These are phyloP conservation scores for Heteromormyrus szaboi DNA, from an alignment of 2,797 vertebrate genomes.

Conservation along the genomic window DNA sequence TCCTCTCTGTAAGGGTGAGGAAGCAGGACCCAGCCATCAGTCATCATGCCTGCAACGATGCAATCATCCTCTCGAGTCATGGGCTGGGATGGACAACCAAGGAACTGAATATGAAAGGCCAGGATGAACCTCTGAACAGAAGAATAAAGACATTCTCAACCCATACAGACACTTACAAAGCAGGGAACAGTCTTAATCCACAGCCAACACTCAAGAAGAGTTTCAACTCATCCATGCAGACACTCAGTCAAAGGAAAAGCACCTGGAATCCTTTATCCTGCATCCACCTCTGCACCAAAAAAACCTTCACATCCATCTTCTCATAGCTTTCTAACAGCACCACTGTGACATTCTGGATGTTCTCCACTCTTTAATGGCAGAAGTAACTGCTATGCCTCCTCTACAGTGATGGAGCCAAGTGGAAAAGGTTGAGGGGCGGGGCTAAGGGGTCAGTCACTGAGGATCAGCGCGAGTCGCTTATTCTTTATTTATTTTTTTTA, in stretches of 20 bases:
- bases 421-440: background rate
- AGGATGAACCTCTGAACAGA: background rate
- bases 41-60: background rate
- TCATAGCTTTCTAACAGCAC: background rate
- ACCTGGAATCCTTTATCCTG: background rate
- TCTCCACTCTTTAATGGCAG: background rate
- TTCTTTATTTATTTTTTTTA: slow-evolving; percentile 37
- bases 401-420: background rate
- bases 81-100: background rate
- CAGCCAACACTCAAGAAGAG: background rate
- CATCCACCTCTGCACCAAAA: background rate
- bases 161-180: slow-evolving; percentile 26
- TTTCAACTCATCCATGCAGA: background rate
- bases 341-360: background rate
- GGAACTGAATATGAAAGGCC: slow-evolving; percentile 5
- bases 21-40: background rate
- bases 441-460: background rate
- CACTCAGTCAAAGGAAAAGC: background rate
- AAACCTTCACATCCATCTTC: background rate
- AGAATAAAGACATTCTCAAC: slow-evolving; percentile 14
- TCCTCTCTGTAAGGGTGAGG: background rate
- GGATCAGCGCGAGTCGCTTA: background rate
- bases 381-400: background rate
- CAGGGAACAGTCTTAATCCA: slow-evolving; percentile 23
- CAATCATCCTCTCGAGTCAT: background rate